Conservation (phyloP, 2,113 vertebrate species). For the Choloepus hoffmanni region DNA sequence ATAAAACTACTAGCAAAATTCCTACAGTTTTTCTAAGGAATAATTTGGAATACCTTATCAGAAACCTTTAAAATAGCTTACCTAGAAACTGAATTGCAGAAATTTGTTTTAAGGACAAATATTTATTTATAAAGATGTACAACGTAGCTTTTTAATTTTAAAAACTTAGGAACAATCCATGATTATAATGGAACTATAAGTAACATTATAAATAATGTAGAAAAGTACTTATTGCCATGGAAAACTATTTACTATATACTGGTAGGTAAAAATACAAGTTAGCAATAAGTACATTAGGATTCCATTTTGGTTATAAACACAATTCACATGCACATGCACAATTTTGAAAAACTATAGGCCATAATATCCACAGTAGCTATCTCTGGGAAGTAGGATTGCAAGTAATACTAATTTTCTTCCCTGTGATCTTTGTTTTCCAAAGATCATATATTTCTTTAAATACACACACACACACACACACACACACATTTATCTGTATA, state of each 20-base stretch:
- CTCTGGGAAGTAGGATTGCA: accelerated
- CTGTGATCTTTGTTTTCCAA: not conserved
- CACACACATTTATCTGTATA: too few relatives aligned
- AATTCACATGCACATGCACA: not conserved
- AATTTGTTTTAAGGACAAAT: not conserved
- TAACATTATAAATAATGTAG: not conserved
- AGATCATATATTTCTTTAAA: not conserved
- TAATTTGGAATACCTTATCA: not conserved
- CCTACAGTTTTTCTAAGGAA: not conserved
- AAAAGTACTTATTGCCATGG: not conserved
- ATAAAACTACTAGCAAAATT: not conserved
- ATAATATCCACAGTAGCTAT: not conserved
- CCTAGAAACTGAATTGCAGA: not conserved
- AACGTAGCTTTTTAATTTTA: not conserved
- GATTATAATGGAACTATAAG: not conserved
- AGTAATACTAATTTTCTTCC: not conserved
- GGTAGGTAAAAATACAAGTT: not conserved
- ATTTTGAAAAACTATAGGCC: not conserved
- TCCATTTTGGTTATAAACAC: not conserved
- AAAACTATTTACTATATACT: not conserved
- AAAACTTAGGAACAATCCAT: not conserved
- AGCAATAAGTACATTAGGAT: not conserved
- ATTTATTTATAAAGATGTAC: not conserved
- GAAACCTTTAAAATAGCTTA: not conserved
- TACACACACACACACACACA: not conserved